Percentiles rank a stretch among this genome's conserved stretches.
Conservation (phyloP, 2,113 vertebrate species). For the Melanostigma gelatinosum region DNA sequence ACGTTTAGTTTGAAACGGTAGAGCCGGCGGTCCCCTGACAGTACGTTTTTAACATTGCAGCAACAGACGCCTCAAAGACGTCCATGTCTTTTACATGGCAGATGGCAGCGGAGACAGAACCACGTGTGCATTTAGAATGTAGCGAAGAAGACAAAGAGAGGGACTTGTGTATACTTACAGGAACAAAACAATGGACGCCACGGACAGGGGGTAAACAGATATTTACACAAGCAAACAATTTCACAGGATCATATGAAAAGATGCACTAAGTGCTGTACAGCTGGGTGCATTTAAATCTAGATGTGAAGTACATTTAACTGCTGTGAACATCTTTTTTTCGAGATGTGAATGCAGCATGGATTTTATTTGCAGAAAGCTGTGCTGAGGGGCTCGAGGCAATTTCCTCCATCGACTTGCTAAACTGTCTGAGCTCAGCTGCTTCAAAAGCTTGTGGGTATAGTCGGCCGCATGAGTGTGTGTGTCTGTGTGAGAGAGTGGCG, state of each 20-base stretch:
- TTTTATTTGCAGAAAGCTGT: constrained; percentile 61
- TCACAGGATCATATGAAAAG: background rate
- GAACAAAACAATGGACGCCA: background rate
- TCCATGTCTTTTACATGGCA: background rate
- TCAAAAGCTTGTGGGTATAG: constrained; percentile 30
- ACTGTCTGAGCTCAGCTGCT: constrained; percentile 58
- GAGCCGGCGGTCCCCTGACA: background rate
- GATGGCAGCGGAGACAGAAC: background rate
- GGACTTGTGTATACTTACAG: background rate
- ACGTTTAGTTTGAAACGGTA: constrained; percentile 26
- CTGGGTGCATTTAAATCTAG: constrained; percentile 29
- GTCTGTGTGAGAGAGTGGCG: background rate
- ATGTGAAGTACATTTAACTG: constrained; percentile 43
- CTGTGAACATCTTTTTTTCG: constrained; percentile 14
- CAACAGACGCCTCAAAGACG: background rate
- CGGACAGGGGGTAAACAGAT: constrained; percentile 12
- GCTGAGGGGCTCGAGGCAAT: constrained; percentile 50
- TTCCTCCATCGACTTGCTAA: constrained; percentile 60
- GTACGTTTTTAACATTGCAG: constrained; percentile 1
- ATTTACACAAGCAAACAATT: background rate
- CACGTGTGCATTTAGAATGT: background rate
- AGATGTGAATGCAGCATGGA: constrained; percentile 36
- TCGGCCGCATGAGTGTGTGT: constrained; percentile 19
- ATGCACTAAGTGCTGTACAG: constrained; percentile 17
- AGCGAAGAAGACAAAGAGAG: background rate